These are phyloP conservation scores for Vannuccia rotundouncinata DNA, from an alignment of 2,888 invertebrate species.

Conservation along the genomic window DNA sequence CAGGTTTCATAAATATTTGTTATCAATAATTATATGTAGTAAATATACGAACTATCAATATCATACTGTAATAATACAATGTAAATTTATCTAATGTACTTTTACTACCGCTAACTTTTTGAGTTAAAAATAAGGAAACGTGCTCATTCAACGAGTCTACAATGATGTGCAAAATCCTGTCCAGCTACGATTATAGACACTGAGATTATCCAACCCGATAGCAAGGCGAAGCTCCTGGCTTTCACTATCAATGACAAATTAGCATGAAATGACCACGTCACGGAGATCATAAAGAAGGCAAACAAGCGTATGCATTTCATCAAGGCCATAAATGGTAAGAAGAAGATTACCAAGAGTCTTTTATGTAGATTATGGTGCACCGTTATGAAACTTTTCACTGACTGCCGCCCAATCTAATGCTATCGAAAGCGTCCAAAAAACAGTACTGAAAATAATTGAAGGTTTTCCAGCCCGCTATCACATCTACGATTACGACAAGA, in stretches of 20 bases:
- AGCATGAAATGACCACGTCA: constrained; percentile 16
- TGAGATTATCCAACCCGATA: constrained; percentile 11
- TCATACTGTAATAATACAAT: too few relatives aligned
- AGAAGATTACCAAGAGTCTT: too few relatives aligned
- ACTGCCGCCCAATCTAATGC: constrained; percentile 6
- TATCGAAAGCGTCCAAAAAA: constrained; percentile 13
- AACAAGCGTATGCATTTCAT: constrained; percentile 23
- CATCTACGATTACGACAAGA: background rate
- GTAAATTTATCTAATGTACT: too few relatives aligned
- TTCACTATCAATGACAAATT: constrained; percentile 13
- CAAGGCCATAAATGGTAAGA: too few relatives aligned
- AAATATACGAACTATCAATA: too few relatives aligned
- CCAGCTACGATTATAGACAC: constrained; percentile 13
- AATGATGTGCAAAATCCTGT: too few relatives aligned
- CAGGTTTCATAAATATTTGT: too few relatives aligned
- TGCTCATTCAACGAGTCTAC: too few relatives aligned
- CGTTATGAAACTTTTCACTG: background rate
- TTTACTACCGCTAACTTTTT: too few relatives aligned
- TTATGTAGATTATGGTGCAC: constrained; percentile 8
- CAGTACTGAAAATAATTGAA: background rate
- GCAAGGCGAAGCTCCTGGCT: background rate
- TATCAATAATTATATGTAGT: too few relatives aligned
- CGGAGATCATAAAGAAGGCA: constrained; percentile 19
- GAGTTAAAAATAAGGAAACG: too few relatives aligned
- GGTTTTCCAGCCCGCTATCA: background rate